Evolutionary conservation across 2,888 invertebrate species (phyloP).

Genomic region (Leptopilina myrica): DNA sequence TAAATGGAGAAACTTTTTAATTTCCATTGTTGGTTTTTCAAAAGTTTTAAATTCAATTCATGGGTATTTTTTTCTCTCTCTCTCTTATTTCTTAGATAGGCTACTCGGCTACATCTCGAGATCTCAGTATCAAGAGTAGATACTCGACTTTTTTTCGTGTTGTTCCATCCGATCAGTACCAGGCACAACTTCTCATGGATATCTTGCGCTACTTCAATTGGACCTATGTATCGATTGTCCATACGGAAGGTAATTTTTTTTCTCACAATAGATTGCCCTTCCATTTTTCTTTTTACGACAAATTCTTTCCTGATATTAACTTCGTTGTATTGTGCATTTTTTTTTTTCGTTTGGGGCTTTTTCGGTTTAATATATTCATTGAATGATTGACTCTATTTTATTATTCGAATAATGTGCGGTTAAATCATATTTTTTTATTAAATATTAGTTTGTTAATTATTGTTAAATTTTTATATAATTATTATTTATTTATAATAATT

Average conservation of each 20-base stretch:
- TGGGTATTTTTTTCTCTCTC: neutral
- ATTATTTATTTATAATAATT: neutral
- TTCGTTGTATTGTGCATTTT: neutral
- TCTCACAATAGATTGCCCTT: conserved; percentile 4
- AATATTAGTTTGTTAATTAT: too few species aligned
- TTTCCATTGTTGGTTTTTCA: neutral
- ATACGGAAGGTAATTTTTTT: conserved; percentile 82
- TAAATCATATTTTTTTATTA: too few species aligned
- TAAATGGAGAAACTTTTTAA: too few species aligned
- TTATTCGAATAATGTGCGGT: too few species aligned
- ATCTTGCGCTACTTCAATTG: conserved; percentile 84
- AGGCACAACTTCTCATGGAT: conserved; percentile 86
- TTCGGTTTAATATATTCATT: too few species aligned
- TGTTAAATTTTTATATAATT: too few species aligned
- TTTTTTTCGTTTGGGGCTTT: neutral
- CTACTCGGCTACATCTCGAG: conserved; percentile 87
- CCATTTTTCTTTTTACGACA: neutral
- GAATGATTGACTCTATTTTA: too few species aligned
- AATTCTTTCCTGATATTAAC: neutral
- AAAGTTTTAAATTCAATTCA: neutral
- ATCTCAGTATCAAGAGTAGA: conserved; percentile 85
- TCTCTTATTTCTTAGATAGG: conserved; percentile 79
- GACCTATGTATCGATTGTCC: conserved; percentile 88
- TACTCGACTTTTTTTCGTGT: conserved; percentile 88
- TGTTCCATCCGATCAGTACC: conserved; percentile 87